Percentiles rank a stretch among this genome's conserved stretches.
Evolutionary conservation across 2,888 invertebrate species (phyloP).

Genomic region (Tetranychus truncatus): DNA sequence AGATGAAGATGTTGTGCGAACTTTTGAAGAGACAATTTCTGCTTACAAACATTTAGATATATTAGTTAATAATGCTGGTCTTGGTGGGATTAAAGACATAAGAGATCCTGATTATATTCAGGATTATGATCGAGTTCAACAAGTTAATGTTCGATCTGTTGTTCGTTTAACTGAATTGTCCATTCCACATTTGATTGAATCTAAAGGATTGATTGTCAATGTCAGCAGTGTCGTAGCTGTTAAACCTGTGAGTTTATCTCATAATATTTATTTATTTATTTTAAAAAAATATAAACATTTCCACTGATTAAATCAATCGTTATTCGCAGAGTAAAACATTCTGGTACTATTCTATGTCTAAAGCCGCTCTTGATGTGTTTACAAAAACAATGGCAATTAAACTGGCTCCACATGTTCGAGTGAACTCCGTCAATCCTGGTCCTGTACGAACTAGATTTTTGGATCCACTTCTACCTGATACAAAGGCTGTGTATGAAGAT

Average conservation of each 20-base stretch:
- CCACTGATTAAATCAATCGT: background rate
- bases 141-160: conserved; percentile 13
- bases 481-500: too few species aligned
- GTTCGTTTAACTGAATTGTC: conserved; percentile 13
- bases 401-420: conserved; percentile 7
- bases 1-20: background rate
- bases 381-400: background rate
- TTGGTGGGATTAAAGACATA: background rate
- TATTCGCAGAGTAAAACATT: background rate
- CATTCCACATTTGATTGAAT: conserved; percentile 8
- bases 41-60: conserved; percentile 14
- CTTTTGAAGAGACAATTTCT: conserved; percentile 2
- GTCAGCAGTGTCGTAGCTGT: background rate
- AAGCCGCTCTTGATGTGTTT: conserved; percentile 13
- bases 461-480: background rate
- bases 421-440: conserved; percentile 11
- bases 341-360: conserved; percentile 11
- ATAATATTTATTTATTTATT: too few species aligned
- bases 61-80: conserved; percentile 12
- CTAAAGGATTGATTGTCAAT: conserved; percentile 14
- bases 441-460: background rate
- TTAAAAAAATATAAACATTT: background rate
- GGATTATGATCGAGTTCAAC: conserved; percentile 8
- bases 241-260: background rate
- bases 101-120: background rate